Percentiles rank a stretch among this genome's conserved stretches.
These are phyloP conservation scores for Heliconius cydno DNA, from an alignment of 2,888 invertebrate genomes.

Conservation along the genomic window DNA sequence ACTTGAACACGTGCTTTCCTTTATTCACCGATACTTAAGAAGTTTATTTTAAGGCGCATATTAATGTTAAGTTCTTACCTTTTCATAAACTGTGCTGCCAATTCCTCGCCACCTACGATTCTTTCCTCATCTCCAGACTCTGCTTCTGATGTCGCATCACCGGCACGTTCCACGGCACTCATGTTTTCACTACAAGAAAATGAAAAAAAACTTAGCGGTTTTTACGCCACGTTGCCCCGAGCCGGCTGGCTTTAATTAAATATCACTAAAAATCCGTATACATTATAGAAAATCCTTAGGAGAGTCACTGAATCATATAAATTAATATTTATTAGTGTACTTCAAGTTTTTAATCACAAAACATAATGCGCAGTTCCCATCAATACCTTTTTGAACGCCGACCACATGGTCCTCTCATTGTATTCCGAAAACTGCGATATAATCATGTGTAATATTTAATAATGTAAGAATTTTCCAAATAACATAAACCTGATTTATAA, in stretches of 20 bases:
- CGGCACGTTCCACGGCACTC: conserved; percentile 87
- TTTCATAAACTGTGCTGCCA: conserved; percentile 74
- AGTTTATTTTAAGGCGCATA: neutral
- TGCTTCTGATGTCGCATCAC: conserved; percentile 86
- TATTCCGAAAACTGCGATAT: conserved; percentile 47
- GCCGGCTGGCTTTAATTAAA: conserved; percentile 38
- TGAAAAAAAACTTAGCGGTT: conserved; percentile 50
- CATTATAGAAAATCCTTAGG: neutral
- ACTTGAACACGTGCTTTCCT: conserved; percentile 33
- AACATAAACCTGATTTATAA: neutral
- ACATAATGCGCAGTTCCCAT: conserved; percentile 78
- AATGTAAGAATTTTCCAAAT: neutral
- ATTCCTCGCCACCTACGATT: conserved; percentile 80
- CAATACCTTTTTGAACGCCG: conserved; percentile 62
- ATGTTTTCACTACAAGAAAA: conserved; percentile 77
- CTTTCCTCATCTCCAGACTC: conserved; percentile 87
- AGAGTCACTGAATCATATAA: conserved; percentile 39
- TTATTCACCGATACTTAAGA: neutral
- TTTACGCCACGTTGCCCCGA: conserved; percentile 74
- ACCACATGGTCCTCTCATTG: conserved; percentile 74
- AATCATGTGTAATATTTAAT: conserved; percentile 7
- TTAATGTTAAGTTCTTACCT: conserved; percentile 57
- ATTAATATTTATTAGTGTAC: conserved; percentile 40
- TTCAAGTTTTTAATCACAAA: conserved; percentile 58
- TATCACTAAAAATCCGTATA: neutral